Evolutionary conservation across 2,113 vertebrate genomes (phyloP).

Genomic region (Alexandromys fortis): DNA sequence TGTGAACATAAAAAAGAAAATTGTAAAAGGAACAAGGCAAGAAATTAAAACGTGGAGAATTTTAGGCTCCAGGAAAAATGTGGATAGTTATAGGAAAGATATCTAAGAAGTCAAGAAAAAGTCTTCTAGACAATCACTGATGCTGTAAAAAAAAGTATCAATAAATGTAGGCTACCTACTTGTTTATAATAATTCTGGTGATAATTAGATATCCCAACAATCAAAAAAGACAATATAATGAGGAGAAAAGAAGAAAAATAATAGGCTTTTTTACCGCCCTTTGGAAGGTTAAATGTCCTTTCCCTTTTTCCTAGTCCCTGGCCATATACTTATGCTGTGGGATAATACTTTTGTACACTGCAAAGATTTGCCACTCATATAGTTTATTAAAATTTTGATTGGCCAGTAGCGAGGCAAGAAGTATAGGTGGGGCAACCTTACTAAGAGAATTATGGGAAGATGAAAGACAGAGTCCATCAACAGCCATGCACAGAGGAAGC

Average conservation of each 20-base stretch:
- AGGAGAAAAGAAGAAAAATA: not conserved
- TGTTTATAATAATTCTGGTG: too few relatives aligned
- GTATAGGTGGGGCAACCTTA: too few relatives aligned
- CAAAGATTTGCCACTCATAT: too few relatives aligned
- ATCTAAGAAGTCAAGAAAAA: too few relatives aligned
- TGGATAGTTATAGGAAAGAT: not conserved
- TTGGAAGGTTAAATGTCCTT: not conserved
- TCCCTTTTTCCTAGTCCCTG: not conserved
- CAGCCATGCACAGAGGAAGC: too few relatives aligned
- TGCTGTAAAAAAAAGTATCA: not conserved
- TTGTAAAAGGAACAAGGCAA: not conserved
- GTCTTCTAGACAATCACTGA: not conserved
- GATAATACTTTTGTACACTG: too few relatives aligned
- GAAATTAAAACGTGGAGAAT: not conserved
- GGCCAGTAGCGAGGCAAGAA: too few relatives aligned
- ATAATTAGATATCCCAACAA: not conserved
- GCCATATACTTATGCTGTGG: not conserved
- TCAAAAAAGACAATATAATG: not conserved
- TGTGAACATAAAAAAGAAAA: not conserved
- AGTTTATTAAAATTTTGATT: too few relatives aligned
- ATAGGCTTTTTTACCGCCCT: not conserved
- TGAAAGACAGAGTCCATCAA: too few relatives aligned
- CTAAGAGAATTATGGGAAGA: too few relatives aligned
- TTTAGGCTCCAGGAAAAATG: not conserved
- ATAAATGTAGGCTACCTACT: not conserved